Evolutionary conservation across 1,140 invertebrate genomes (phyloP), one percentile per base, ranked within the genome.

Genomic region (Zaprionus kolodkinae): DNA sequence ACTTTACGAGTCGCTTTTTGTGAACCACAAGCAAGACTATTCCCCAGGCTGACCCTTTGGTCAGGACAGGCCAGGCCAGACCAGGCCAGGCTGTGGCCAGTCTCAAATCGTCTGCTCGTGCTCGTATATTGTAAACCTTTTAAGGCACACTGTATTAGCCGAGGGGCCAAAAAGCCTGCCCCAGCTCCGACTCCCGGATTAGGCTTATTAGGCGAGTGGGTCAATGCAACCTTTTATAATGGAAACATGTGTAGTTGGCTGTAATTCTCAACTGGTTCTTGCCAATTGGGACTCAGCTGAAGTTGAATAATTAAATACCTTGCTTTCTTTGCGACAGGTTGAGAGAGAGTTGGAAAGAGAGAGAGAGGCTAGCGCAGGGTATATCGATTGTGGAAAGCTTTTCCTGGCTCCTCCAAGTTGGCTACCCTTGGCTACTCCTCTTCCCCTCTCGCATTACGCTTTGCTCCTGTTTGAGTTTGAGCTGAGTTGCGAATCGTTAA

Each of bases 111-210:
- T 21, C 21, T 27, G 57, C 21, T 27, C 25, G 27, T 45, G 10
- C 40, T 9, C 27, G 36, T 65, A 70, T 70, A 55, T 74, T 74
- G 59, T 74, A 70, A 70, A 63, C 72, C 72, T 74, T 69, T 74
- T 70, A 74, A 70, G 57, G 52, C 66, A 52, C 50, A 57, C 50
- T 50, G 59, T 56, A 70, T 74, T 74, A 74, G 72, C 43, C 12
- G 12, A 7, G 21, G 9, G 21, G 9, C 48, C 17, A 38, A 52
- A 38, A 45, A 62, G 40, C 6, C 56, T 59, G 56, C 56, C 7
- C 36, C 17, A 13, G 12, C 36, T 38, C 35, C 25, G n/a, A 11
- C 55, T 56, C 36, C 64, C 56, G 40, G 56, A 50, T 73, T 17
- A 36, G 48, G 50, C 68, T 70, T 70, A 63, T 63, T 43, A 62